Base-by-base conservation (phyloP, 2,113 vertebrate species). In the Nycticebus coucang region DNA sequence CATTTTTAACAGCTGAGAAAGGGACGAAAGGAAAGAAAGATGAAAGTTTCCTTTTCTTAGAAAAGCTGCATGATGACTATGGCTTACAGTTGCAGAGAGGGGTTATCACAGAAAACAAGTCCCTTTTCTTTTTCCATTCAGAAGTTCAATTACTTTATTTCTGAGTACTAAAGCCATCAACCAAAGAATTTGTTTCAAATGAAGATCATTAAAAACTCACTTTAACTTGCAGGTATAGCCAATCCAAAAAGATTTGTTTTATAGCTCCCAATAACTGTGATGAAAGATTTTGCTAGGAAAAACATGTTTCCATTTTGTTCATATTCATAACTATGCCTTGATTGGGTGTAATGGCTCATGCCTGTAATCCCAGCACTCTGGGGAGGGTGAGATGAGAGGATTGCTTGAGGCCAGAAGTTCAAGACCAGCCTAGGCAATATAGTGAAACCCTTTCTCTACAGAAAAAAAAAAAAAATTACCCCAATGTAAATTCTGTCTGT, bases 111-210 rank as follows among this genome's bases (percentile, higher is more conserved):
- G 21, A 84, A 82, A 89, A 95, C 33, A 17, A 19, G 26, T 37
- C 28, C 26, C 35, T 68, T 68, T 53, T 14, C 12, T 82, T n/a
- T 26, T 59, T 80, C 5, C 7, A 74, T 74, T 86, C 77, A 89
- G 37, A 80, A 82, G n/a, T 62, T 87, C 62, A 91, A 69, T 85
- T 79, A 66, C 71, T 94, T 26, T 64, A 82, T 62, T 88, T 79
- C 57, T 81, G 28, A 57, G 9, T 92, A 72, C 64, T 91, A 35
- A 88, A 94, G 81, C 45, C 24, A 86, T 77, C 28, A 80, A 85
- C 30, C 35, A 85, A 83, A 71, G n/a, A 90, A 77, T 82, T 2
- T 62, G 35, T 35, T 57, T 92, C 82, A 69, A 57, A 77, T 50
- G 28, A 80, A 95, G 83, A 80, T 53, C 15, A 69, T 71, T 89